Evolutionary conservation across 2,797 vertebrate species (phyloP), one percentile per base, ranked within the genome.

Genomic region (Eurystomus glaucurus): DNA sequence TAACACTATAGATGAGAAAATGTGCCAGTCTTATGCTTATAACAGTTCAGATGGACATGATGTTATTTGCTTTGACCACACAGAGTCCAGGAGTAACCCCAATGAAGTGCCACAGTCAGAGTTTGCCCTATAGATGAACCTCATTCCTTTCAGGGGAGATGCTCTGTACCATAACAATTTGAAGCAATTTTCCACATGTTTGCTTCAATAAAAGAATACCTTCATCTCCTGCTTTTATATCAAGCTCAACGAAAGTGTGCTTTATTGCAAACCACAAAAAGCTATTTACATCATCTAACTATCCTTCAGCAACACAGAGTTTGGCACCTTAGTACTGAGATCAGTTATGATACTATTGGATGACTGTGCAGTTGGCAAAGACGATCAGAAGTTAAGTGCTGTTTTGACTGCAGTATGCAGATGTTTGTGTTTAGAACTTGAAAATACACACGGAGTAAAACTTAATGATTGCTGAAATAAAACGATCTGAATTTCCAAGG

Each of bases 271-370:
- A 97, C 96, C 80, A 95, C 89, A 96, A 96, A 97, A 90, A 91
- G 94, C 96, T 98, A 97, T 98, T 98, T 98, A 98, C 97, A 97
- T 98, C 98, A 98, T 97, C 97, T 97, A 97, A 97, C 97, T 96
- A 97, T 98, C 96, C 97, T 97, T 97, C 97, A 98, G 87, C 92
- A 95, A 89, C 93, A 95, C 39, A 57, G 33, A 95, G 95, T 87
- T 94, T 93, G 78, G 86, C 85, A 96, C 94, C 90, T 95, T 81
- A 75, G 39, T 41, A 84, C 79, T 26, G 51, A 88, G 91, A 97
- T 96, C 93, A 96, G 74, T 95, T 97, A 93, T 43, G 82, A 69
- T 79, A 70, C 92, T 84, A 82, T 39, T 81, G 61, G 68, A 94
- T 92, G 92, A 80, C 86, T 76, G 70, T 80, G 48, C 35, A 55